Evolutionary conservation across 1,140 invertebrate species (phyloP), one percentile per base, ranked within the genome.

Genomic region (Andrena cerasifolii): DNA sequence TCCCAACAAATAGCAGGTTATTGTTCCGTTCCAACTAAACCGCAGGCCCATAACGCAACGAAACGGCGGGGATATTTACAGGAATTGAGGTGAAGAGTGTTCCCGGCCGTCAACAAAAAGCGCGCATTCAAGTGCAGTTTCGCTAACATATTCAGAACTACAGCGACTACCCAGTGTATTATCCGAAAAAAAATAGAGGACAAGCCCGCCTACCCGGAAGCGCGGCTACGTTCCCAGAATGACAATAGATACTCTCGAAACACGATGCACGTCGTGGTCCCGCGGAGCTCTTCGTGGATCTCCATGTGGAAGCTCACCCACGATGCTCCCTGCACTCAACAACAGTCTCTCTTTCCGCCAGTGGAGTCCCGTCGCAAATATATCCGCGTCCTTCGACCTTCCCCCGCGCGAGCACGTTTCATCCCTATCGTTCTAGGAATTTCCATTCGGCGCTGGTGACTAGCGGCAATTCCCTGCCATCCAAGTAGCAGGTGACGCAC

Each of bases 391-490:
- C 26, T 40, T 28, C 21, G 28, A 26, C 21, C 71, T 72, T 61
- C 40, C 36, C 18, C 28, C 16, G 54, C 53, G 24, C 16, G 24
- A 36, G 16, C 36, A 68, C 76, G 47, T 58, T 80, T 84, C 79
- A 76, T 76, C 61, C 77, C 58, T 67, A 83, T 79, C 80, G 68
- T 47, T 45, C 59, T n/a, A 36, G 78, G 56, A 76, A 80, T 72
- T 83, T 66, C 43, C 43, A 4, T 21, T 45, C 18, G 45, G n/a
- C 54, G 45, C 21, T 24, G 33, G 56, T 51, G 62, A 72, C 49
- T 33, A 12, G 24, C 28, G 21, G 26, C 61, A 71, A 61, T 82
- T 82, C 59, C 45, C n/a, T 24, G 36, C 45, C 24, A 26, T 53
- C 18, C 36, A 36, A 43, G 31, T 5, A n/a, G 47, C 6, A 28